Conservation (phyloP, 2,113 vertebrate species). For the Hyaena hyaena region DNA sequence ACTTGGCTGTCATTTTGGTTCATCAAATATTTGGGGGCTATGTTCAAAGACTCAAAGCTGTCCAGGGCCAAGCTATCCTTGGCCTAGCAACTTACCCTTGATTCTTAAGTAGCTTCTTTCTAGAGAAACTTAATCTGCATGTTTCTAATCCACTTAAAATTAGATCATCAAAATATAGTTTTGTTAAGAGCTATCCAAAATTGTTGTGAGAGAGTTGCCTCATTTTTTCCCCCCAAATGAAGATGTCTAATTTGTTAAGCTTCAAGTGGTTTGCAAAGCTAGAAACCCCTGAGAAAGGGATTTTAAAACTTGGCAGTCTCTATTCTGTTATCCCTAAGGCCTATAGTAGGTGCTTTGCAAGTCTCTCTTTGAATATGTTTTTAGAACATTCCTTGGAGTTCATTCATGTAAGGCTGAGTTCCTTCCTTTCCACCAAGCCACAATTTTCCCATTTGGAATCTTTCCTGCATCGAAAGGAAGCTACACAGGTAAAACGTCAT, state of each 20-base stretch:
- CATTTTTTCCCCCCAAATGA: background rate
- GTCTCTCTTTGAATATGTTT: conserved; percentile 42
- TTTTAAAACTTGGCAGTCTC: conserved; percentile 51
- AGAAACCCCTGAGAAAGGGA: conserved; percentile 33
- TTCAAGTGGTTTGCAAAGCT: conserved; percentile 55
- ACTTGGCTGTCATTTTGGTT: conserved; percentile 61
- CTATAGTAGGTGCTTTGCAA: conserved; percentile 21
- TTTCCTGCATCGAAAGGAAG: conserved; percentile 32
- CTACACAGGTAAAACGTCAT: background rate
- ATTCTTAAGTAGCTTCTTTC: conserved; percentile 61
- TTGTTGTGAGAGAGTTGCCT: conserved; percentile 51
- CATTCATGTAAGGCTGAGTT: background rate
- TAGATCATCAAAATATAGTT: conserved; percentile 66
- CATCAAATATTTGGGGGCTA: conserved; percentile 71
- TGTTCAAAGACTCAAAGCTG: conserved; percentile 55
- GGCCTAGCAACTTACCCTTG: conserved; percentile 2
- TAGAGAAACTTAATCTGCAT: conserved; percentile 68
- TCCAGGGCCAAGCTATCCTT: conserved; percentile 61
- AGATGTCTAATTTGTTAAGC: conserved; percentile 65
- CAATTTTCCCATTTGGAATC: background rate
- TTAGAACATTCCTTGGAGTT: background rate
- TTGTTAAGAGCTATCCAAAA: conserved; percentile 40
- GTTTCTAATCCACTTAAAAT: conserved; percentile 75
- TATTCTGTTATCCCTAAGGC: conserved; percentile 6
- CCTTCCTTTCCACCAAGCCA: conserved; percentile 22